Conservation (phyloP, 2,113 vertebrate genomes). For the Oreochromis niloticus region DNA sequence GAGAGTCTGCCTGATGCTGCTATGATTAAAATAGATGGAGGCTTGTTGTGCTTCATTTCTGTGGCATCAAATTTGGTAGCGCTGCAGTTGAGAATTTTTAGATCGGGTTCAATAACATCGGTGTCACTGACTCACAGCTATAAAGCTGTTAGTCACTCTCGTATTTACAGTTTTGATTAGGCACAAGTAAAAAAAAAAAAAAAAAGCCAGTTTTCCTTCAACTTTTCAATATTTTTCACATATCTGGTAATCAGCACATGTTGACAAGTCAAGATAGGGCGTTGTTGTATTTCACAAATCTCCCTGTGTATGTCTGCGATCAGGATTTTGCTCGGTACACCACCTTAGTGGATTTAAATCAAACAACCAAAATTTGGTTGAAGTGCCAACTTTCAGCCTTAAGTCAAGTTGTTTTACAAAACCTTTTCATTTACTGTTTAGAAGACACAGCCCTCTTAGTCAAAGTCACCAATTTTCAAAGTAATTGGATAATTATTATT, state of each 20-base stretch:
- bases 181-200: neutral
- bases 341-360: neutral
- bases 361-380: neutral
- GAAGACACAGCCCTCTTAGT: rapidly evolving
- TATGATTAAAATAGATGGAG: neutral
- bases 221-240: neutral
- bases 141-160: neutral
- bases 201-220: neutral
- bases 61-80: neutral
- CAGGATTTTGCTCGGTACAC: neutral
- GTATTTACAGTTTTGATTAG: neutral
- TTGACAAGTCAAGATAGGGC: no score
- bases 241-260: neutral
- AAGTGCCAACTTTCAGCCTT: neutral
- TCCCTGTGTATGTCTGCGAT: neutral
- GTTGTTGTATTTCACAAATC: neutral
- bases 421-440: neutral
- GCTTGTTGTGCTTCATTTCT: neutral
- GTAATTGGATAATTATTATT: neutral
- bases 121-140: neutral
- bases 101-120: neutral
- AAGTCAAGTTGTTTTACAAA: neutral
- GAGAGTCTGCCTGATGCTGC: rapidly evolving
- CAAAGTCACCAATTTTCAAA: neutral
- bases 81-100: neutral